Evolutionary conservation across 2,113 vertebrate genomes (phyloP), one percentile per base, ranked within the genome.

Genomic region (Psilopsiagon aurifrons): DNA sequence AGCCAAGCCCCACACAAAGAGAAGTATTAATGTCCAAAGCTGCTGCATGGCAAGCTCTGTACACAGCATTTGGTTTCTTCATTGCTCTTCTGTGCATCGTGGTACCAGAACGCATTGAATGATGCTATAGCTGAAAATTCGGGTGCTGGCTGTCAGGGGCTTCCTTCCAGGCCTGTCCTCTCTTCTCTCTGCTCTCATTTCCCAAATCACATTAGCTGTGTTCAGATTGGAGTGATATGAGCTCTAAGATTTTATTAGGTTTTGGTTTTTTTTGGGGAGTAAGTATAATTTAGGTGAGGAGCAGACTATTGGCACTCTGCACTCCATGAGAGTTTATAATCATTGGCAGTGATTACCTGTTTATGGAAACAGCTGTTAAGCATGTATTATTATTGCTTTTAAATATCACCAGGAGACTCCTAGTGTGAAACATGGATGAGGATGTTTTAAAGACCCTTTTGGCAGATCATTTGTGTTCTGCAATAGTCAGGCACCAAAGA

Each of bases 91-190:
- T 18, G 39, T 39, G 46, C 54, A 24, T 41, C 23, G 1, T 1
- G 1, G 22, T 1, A 7, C 6, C 62, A 46, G 1, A 22, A 1
- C 0, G 24, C 7, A 27, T 46, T 0, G 31, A 43, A 20, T 4
- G 74, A 11, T 43, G 62, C 55, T 78, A 2, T 1, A 83, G 74
- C 70, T 63, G 70, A 74, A 22, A 29, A 63, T 51, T 27, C 10
- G 8, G n/a, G 13, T 27, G 15, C 71, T 31, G 69, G 5, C 59
- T 41, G 7, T 16, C 25, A 18, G 18, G 12, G 2, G 1, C 12
- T 15, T 39, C 44, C 55, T n/a, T 29, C 24, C 54, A 37, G n/a
- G 8, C 29, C 44, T 25, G 51, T 39, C 17, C 43, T 41, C 20
- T 46, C 46, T 57, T 33, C 59, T 66, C 22, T 67, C 44, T 63